Evolutionary conservation across 2,888 invertebrate species (phyloP), one percentile per base, ranked within the genome.

Genomic region (Hirtodrosophila alboralis): DNA sequence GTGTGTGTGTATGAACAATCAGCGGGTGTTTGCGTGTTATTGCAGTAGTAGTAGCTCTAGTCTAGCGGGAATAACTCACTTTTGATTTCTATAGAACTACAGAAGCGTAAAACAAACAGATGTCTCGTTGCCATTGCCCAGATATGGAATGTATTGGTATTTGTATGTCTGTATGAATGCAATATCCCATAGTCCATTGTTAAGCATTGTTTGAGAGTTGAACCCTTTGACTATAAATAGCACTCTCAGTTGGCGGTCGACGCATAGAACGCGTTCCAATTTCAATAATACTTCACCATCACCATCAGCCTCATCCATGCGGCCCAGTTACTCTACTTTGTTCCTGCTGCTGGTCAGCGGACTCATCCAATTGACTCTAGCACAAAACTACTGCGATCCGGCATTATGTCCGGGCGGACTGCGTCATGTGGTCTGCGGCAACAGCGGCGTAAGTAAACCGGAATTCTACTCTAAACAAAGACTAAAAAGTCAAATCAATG

Each of bases 381-480:
- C 58, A 0, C 79, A 79, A 26, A 68, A 76, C 31, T 79, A 73
- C 33, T 79, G 79, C 10, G 83, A 79, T 49, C 70, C 76, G 1
- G 52, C 51, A 0, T 53, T 79, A 1, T 79, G 79, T 41, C 54
- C 67, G 10, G 54, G 28, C 6, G 79, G 76, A 9, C 10, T 12
- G 26, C 74, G 53, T 5, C 79, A 79, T 16, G 68, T 79, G 3
- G 79, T 65, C 10, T 79, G 79, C 16, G 66, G 66, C 40, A 78
- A 62, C 26, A 79, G 56, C 26, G 83, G 79, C 2, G 79, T 79
- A 64, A 83, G 78, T 67, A 10, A 16, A 23, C 7, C n/a, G 4
- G 10, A 16, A 1, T 7, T n/a, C 6, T 27, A 14, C 1, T 28
- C 8, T 23, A 23, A 23, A n/a, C n/a, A n/a, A n/a, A n/a, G n/a